Evolutionary conservation across 1,140 invertebrate species (phyloP).

Genomic region (Plutomurus gul): DNA sequence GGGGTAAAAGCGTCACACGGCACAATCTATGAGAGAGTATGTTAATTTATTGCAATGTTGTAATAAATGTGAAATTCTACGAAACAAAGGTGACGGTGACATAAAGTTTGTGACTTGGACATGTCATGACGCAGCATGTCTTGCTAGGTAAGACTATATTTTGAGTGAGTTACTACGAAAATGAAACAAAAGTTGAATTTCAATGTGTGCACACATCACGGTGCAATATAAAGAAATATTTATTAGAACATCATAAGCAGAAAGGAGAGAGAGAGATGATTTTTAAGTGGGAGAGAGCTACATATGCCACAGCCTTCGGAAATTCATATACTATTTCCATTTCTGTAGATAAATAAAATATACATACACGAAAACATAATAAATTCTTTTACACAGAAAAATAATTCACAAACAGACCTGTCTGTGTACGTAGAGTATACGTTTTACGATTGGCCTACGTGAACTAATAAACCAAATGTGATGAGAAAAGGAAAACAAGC

Average conservation of each 20-base stretch:
- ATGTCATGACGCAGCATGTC: slow-evolving; percentile 24
- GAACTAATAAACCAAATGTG: neutral
- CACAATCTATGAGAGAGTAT: no score
- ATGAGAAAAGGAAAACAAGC: neutral
- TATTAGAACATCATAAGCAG: slow-evolving; percentile 5
- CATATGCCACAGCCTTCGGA: no score
- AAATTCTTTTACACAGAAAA: no score
- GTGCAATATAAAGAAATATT: neutral
- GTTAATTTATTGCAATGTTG: no score
- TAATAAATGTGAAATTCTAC: neutral
- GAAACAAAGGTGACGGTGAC: neutral
- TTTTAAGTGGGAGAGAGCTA: no score
- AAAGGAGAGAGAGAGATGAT: no score
- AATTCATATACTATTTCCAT: no score
- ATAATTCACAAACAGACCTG: no score
- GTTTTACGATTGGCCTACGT: slow-evolving; percentile 14
- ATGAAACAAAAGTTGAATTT: neutral
- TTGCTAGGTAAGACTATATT: neutral
- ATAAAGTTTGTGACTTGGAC: neutral
- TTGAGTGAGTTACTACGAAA: neutral
- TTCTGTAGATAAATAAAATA: no score
- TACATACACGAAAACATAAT: no score
- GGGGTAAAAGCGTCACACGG: neutral
- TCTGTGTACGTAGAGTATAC: neutral
- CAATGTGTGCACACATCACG: neutral